Evolutionary conservation across 2,113 vertebrate genomes (phyloP).

Genomic region (Sapayoa aenigma): DNA sequence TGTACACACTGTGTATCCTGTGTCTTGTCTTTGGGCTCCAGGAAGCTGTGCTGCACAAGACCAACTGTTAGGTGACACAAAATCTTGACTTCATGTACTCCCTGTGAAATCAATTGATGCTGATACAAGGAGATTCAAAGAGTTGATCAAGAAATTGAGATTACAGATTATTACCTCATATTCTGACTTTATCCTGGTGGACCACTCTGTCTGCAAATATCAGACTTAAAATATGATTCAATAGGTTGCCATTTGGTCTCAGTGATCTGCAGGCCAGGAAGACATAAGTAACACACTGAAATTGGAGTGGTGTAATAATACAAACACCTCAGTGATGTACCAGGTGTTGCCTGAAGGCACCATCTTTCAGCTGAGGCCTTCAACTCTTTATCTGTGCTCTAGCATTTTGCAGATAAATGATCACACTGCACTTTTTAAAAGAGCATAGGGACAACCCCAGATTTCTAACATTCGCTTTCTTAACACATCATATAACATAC

Average conservation of each 20-base stretch:
- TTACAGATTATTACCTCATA: neutral
- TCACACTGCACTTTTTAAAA: neutral
- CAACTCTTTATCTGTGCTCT: neutral
- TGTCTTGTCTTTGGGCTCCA: neutral
- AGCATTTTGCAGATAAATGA: slow-evolving; percentile 8
- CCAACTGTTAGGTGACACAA: neutral
- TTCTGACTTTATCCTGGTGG: neutral
- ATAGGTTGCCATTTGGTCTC: neutral
- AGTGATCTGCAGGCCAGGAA: neutral
- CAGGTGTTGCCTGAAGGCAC: slow-evolving; percentile 4
- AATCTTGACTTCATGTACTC: neutral
- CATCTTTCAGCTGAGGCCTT: neutral
- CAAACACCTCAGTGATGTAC: neutral
- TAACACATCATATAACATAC: slow-evolving; percentile 35
- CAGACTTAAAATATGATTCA: neutral
- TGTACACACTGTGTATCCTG: neutral
- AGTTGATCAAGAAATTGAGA: neutral
- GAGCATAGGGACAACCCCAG: neutral
- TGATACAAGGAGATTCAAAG: neutral
- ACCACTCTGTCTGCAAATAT: neutral
- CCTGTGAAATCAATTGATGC: neutral
- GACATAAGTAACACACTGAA: neutral
- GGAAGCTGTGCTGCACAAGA: neutral
- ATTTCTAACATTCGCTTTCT: slow-evolving; percentile 4
- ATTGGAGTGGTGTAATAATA: neutral